Conservation (phyloP, 2,797 vertebrate species). For the Hypotaenidia okinawae region DNA sequence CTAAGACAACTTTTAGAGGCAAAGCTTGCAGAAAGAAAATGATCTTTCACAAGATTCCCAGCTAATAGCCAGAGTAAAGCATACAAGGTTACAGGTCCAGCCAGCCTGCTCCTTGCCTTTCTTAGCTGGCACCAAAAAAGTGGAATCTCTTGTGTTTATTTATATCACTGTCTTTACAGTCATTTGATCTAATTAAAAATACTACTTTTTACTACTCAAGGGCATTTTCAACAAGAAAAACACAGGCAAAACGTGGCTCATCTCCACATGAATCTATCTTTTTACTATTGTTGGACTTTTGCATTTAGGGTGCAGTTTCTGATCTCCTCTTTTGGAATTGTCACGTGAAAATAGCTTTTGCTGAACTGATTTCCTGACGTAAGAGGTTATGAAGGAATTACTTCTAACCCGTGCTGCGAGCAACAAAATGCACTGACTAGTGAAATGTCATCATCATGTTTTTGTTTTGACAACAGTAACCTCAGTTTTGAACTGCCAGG, state of each 20-base stretch:
- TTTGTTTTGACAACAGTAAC: not conserved
- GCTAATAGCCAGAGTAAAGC: not conserved
- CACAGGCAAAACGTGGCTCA: not conserved
- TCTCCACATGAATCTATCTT: not conserved
- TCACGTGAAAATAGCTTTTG: not conserved
- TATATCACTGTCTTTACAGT: not conserved
- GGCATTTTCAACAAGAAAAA: not conserved
- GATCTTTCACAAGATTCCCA: not conserved
- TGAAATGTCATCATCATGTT: not conserved
- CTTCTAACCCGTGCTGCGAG: not conserved
- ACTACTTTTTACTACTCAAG: not conserved
- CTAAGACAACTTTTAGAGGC: not conserved
- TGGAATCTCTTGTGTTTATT: not conserved
- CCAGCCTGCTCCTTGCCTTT: not conserved
- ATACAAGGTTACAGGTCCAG: not conserved
- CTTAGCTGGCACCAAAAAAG: not conserved
- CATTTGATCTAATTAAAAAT: not conserved
- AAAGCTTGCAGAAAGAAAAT: not conserved
- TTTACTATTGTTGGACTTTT: not conserved
- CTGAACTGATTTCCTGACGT: constrained; percentile 1
- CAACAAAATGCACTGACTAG: too few species aligned
- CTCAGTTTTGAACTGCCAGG: not conserved
- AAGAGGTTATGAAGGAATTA: not conserved
- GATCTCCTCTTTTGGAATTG: not conserved
- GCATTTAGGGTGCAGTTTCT: not conserved